Base-by-base conservation (phyloP, 2,888 invertebrate genomes). In the Meteorus colon region DNA sequence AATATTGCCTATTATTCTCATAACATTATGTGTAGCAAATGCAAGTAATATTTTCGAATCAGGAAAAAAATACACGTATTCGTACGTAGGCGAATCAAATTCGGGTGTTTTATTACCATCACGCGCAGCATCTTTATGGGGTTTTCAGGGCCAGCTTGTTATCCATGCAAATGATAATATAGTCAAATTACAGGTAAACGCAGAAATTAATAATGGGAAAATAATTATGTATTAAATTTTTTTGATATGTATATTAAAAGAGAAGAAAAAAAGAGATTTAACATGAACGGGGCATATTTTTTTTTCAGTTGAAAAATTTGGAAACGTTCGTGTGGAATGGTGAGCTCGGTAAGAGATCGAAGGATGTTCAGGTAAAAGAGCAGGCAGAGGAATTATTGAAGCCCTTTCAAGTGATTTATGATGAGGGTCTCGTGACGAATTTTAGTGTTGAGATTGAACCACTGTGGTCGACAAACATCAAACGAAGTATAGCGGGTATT, bases 381-480 rank as follows among this genome's bases (percentile, higher is more conserved):
- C 81, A 84, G n/a, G 77, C 80, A 51, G 45, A 79, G 34, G 88
- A 88, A 74, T 82, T 89, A 65, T 73, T 82, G 67, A 86, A 84
- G 73, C 87, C 89, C 37, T 89, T 89, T 73, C 84, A 83, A 77
- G 80, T 87, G 4, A 79, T 81, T 6, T 86, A 88, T 59, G 82
- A 81, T 14, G 81, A 81, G 75, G 89, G 89, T 3, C 82, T 86
- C 10, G 77, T 87, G 6, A 81, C 86, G 79, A 89, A 88, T 82
- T 86, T 89, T 31, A 89, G 86, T 62, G 81, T 84, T 10, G 86
- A 85, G 78, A 71, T 77, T 34, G 94, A 93, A 81, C 92, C 93
- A 0, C 89, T 91, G 1, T 94, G 94, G 94, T 91, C 93, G 0
- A 92, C 92, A 29, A 94, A 94, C 84, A 91, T 94, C 74, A 94